A percentile compares a stretch with the other conserved stretches of the same genome.
phyloP scores from a whole-genome alignment of 2,113 vertebrate species.

The Neodontobutis hainanensis region DNA sequence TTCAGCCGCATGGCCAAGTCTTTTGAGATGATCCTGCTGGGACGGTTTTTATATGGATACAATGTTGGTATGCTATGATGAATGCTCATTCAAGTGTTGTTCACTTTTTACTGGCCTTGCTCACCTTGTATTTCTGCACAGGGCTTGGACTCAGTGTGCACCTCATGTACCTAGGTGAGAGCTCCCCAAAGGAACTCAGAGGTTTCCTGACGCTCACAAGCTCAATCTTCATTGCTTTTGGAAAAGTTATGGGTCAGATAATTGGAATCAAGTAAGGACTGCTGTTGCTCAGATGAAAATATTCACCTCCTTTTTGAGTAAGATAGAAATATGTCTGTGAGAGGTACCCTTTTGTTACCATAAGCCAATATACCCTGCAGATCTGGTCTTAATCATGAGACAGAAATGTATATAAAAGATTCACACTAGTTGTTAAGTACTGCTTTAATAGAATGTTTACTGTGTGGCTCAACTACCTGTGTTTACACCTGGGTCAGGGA shows the following conservation, averaged over 20 bases:
- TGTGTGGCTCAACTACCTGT: no score
- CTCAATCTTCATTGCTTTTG: slow-evolving; percentile 75
- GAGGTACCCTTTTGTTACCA: no score
- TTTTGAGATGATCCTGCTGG: slow-evolving; percentile 83
- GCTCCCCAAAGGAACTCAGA: slow-evolving; percentile 78
- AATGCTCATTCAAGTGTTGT: background rate
- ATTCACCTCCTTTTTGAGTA: no score
- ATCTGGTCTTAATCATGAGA: background rate
- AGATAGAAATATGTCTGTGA: no score
- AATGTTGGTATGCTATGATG: slow-evolving; percentile 72
- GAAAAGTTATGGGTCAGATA: slow-evolving; percentile 79
- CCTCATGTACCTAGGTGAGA: slow-evolving; percentile 78
- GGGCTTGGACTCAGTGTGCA: slow-evolving; percentile 77
- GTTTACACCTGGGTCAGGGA: slow-evolving; percentile 65
- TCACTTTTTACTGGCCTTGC: background rate
- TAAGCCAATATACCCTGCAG: background rate
- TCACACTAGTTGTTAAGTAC: no score
- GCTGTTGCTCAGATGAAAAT: background rate
- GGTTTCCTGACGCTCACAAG: slow-evolving; percentile 75
- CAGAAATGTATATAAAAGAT: background rate
- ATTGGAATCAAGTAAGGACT: slow-evolving; percentile 77
- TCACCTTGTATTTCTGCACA: slow-evolving; percentile 33
- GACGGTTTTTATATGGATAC: slow-evolving; percentile 78
- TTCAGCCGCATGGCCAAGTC: slow-evolving; percentile 72
- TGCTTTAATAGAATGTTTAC: background rate